A percentile compares a stretch with the other conserved stretches of the same genome.
phyloP scores from a whole-genome alignment of 92 coral and sea anemone genomes.

The Phenganax stokvisi region DNA sequence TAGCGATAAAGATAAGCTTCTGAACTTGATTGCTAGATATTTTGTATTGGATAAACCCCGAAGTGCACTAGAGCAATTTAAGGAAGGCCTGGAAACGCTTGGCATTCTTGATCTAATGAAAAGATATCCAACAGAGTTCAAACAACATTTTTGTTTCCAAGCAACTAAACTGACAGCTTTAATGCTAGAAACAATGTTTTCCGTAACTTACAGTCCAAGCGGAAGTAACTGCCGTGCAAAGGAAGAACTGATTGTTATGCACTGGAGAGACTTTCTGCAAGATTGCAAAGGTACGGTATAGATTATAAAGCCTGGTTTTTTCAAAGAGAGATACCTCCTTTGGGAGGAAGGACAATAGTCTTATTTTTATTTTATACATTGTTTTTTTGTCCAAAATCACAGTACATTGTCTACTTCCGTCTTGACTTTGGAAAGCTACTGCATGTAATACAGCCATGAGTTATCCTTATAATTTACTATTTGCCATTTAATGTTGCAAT shows the following conservation, averaged over 20 bases:
- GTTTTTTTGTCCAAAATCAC: background rate
- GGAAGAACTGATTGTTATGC: constrained; percentile 30
- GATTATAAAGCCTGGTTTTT: background rate
- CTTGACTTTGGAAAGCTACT: background rate
- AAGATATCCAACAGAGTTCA: constrained; percentile 42
- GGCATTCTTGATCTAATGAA: constrained; percentile 41
- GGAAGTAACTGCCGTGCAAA: constrained; percentile 30
- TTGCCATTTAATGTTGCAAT: background rate
- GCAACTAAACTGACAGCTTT: constrained; percentile 32
- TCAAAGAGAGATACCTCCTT: background rate
- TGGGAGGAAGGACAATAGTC: background rate
- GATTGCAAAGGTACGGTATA: constrained; percentile 35
- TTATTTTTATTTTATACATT: background rate
- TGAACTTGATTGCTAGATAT: constrained; percentile 31
- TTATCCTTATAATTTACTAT: no score
- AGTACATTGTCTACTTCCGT: background rate
- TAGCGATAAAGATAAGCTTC: constrained; percentile 39
- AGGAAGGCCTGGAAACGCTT: constrained; percentile 42
- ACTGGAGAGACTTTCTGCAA: constrained; percentile 34
- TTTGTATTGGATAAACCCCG: constrained; percentile 35
- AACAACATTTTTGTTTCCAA: constrained; percentile 25
- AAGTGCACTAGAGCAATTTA: constrained; percentile 41
- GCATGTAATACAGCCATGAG: background rate
- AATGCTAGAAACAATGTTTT: constrained; percentile 10
- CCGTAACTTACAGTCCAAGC: constrained; percentile 9